A percentile compares a stretch with the other conserved stretches of the same genome.
phyloP scores from a whole-genome alignment of 2,888 invertebrate genomes.

The Amblyjoppa fuscipennis region DNA sequence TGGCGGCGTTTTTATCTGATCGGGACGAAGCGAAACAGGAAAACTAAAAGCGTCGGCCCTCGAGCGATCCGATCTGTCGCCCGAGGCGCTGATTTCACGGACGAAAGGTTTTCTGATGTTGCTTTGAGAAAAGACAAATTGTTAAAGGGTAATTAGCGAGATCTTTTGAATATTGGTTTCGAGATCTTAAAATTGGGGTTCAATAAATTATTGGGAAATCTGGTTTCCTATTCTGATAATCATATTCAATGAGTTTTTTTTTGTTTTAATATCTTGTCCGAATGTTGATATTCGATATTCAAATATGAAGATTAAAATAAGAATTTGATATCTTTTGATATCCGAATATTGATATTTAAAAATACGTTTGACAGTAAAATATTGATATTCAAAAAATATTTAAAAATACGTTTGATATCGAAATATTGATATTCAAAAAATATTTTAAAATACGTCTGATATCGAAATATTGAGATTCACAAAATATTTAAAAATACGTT shows the following conservation, averaged over 20 bases:
- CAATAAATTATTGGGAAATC: no score
- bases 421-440: not conserved
- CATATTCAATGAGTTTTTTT: no score
- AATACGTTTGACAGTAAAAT: not conserved
- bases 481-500: no score
- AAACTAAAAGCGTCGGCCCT: not conserved
- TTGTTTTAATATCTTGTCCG: not conserved
- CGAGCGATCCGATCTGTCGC: not conserved
- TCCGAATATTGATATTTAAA: not conserved
- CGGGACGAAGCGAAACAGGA: constrained; percentile 4
- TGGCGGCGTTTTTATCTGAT: constrained; percentile 48
- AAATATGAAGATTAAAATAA: not conserved
- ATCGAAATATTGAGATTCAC: not conserved
- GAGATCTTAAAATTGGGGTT: no score
- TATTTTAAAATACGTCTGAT: no score
- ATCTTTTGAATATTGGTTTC: no score
- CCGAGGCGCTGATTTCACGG: not conserved
- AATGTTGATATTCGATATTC: not conserved
- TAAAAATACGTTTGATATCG: no score
- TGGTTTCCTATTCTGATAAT: no score
- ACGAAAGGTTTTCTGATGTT: not conserved
- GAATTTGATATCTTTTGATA: not conserved
- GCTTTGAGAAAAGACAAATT: not conserved
- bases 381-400: not conserved
- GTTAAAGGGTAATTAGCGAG: no score